Percentiles rank a stretch among this genome's conserved stretches.
These are phyloP conservation scores for Drosophila prosaltans DNA, from an alignment of 1,140 invertebrate genomes.

Conservation along the genomic window DNA sequence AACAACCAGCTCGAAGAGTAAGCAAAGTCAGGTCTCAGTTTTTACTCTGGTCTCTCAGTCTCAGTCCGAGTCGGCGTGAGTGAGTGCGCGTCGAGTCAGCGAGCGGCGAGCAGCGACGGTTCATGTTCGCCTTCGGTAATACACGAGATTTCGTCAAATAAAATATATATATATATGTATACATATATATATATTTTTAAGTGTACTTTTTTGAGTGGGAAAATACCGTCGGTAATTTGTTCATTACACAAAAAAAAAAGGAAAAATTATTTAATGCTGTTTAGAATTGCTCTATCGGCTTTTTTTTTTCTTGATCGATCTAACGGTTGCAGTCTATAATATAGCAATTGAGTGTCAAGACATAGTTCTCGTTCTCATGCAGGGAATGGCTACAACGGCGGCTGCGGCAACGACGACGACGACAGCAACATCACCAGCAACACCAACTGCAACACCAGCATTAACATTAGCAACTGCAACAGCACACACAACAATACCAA, in stretches of 20 bases:
- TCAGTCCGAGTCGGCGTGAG: constrained; percentile 72
- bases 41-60: constrained; percentile 45
- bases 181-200: background rate
- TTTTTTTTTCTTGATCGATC: too few species aligned
- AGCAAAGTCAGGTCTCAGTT: constrained; percentile 51
- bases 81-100: constrained; percentile 61
- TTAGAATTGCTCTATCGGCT: too few species aligned
- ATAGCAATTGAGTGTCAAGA: too few species aligned
- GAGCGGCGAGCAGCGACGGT: constrained; percentile 42
- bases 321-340: too few species aligned
- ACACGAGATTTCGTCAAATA: constrained; percentile 1
- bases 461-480: constrained; percentile 20
- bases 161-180: background rate
- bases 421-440: constrained; percentile 25
- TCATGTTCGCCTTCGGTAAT: constrained; percentile 3
- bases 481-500: constrained; percentile 27
- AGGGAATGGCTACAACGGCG: constrained; percentile 56
- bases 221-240: constrained; percentile 17
- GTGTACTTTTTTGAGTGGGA: background rate
- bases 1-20: constrained; percentile 39
- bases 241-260: background rate
- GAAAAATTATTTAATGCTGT: background rate
- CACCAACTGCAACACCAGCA: constrained; percentile 26
- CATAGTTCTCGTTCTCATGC: constrained; percentile 6
- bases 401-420: constrained; percentile 24